Evolutionary conservation across 2,888 invertebrate species (phyloP).

Genomic region (Malthinus seriepunctatus): DNA sequence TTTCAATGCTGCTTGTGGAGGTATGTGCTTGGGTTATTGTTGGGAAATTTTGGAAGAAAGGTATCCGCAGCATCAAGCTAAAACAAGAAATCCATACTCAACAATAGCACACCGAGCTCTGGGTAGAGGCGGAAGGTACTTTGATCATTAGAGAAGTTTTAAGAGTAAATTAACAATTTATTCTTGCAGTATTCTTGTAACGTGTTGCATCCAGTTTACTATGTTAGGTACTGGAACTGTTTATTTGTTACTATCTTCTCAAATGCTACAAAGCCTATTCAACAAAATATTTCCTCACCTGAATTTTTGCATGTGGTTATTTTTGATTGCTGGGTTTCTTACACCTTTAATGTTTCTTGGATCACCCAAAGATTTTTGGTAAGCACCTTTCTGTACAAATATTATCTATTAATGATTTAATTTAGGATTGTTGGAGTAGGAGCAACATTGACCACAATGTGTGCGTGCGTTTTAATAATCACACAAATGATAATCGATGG

Average conservation of each 20-base stretch:
- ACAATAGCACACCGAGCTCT: conserved; percentile 67
- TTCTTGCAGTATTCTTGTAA: conserved; percentile 56
- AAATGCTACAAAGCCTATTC: conserved; percentile 65
- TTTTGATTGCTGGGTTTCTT: conserved; percentile 63
- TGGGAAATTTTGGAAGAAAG: conserved; percentile 72
- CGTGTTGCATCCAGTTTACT: conserved; percentile 65
- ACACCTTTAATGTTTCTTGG: conserved; percentile 69
- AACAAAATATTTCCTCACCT: conserved; percentile 56
- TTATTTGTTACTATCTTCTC: conserved; percentile 67
- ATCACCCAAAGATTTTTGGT: conserved; percentile 75
- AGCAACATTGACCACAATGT: conserved; percentile 64
- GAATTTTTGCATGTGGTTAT: conserved; percentile 66
- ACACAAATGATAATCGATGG: conserved; percentile 64
- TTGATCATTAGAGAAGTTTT: no score
- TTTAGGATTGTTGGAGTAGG: conserved; percentile 66
- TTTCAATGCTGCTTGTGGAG: conserved; percentile 66
- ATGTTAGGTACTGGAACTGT: conserved; percentile 70
- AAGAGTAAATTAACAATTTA: no score
- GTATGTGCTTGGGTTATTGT: conserved; percentile 67
- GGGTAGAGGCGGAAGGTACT: conserved; percentile 65
- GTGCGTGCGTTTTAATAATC: conserved; percentile 67
- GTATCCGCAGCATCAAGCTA: conserved; percentile 62
- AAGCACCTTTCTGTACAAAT: conserved; percentile 41
- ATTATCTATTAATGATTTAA: conserved; percentile 10
- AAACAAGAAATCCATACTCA: conserved; percentile 69